Conservation (phyloP, 1,140 invertebrate species). For the Limonius californicus region DNA sequence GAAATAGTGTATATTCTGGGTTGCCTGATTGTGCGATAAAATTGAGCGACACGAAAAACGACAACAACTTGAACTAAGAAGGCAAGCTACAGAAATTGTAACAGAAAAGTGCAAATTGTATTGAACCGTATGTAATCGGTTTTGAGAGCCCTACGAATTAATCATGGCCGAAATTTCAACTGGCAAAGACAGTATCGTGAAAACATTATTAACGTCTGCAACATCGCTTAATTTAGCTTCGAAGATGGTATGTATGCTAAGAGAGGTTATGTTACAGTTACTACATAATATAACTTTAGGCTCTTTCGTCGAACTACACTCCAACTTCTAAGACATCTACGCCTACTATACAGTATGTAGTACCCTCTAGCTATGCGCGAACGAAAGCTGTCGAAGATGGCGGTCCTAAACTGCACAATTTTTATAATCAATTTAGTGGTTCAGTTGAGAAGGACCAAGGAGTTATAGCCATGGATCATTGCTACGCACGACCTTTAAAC, state of each 20-base stretch:
- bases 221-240: neutral
- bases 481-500: constrained; percentile 68
- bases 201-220: neutral
- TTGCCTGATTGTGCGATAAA: no score
- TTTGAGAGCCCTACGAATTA: no score
- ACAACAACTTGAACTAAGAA: no score
- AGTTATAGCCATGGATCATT: constrained; percentile 58
- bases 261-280: no score
- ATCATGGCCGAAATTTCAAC: neutral
- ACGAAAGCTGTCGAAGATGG: neutral
- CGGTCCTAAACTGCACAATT: neutral
- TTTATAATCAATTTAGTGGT: neutral
- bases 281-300: no score
- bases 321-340: no score
- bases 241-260: neutral
- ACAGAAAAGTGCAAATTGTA: no score
- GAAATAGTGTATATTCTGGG: no score
- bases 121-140: no score
- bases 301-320: no score
- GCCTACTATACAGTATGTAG: neutral
- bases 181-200: neutral
- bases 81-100: no score
- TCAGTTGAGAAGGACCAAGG: constrained; percentile 16
- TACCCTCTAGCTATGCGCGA: neutral
- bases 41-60: no score